These are phyloP conservation scores for Drosophila ercepeae DNA, from an alignment of 1,140 invertebrate genomes.

Conservation along the genomic window DNA sequence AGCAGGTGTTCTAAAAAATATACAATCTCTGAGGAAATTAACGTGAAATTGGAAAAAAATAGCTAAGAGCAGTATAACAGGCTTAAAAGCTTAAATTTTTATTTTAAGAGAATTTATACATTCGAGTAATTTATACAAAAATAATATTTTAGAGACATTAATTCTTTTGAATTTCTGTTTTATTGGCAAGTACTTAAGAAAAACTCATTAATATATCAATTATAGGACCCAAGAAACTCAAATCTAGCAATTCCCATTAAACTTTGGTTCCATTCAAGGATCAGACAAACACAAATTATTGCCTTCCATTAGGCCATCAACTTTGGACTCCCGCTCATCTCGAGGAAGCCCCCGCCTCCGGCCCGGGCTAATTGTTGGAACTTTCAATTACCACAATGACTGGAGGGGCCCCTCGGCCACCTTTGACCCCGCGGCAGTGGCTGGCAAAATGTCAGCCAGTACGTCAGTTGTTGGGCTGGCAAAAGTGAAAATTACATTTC, in stretches of 20 bases:
- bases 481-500: conserved; percentile 58
- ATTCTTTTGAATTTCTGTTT: no score
- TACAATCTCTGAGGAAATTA: neutral
- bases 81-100: no score
- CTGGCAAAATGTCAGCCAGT: conserved; percentile 37
- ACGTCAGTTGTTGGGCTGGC: conserved; percentile 15
- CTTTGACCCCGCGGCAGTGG: conserved; percentile 6
- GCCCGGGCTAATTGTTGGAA: conserved; percentile 70
- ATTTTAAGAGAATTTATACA: no score
- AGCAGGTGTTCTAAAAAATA: conserved; percentile 16
- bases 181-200: no score
- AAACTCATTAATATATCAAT: neutral
- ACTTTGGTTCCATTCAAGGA: conserved; percentile 41
- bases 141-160: neutral
- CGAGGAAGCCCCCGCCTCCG: neutral
- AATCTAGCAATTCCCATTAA: conserved; percentile 44
- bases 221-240: neutral
- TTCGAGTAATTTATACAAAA: neutral
- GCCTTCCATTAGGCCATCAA: conserved; percentile 40
- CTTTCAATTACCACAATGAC: conserved; percentile 55
- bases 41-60: conserved; percentile 1
- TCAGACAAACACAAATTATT: conserved; percentile 45
- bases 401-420: conserved; percentile 5
- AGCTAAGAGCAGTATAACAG: no score
- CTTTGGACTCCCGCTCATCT: conserved; percentile 1